These are phyloP conservation scores for Orchestes rusci DNA, from an alignment of 2,888 invertebrate genomes.

Conservation along the genomic window DNA sequence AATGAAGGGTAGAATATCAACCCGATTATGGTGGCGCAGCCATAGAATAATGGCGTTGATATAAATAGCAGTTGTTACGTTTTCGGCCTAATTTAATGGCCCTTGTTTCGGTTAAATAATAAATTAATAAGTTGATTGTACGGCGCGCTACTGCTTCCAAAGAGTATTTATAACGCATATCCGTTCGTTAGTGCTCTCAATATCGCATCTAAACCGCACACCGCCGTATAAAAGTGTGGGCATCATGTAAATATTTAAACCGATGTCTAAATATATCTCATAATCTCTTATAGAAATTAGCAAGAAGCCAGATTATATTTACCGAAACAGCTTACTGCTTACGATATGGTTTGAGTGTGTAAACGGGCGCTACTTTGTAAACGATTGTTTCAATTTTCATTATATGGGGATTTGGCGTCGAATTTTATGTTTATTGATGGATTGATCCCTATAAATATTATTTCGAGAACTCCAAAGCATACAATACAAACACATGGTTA, in stretches of 20 bases:
- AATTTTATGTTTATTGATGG: background rate
- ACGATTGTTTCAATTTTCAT: too few species aligned
- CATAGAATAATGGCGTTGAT: constrained; percentile 9
- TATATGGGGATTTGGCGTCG: too few species aligned
- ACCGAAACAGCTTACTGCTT: constrained; percentile 16
- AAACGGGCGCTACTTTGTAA: constrained; percentile 16
- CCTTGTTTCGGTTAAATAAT: constrained; percentile 5
- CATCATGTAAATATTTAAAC: constrained; percentile 21
- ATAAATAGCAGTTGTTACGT: constrained; percentile 5
- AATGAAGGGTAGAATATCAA: constrained; percentile 3
- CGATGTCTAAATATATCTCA: constrained; percentile 21
- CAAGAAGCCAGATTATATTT: constrained; percentile 17
- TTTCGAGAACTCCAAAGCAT: too few species aligned
- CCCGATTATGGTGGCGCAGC: constrained; percentile 6
- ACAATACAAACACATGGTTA: too few species aligned
- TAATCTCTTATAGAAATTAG: constrained; percentile 23
- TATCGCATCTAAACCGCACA: constrained; percentile 17
- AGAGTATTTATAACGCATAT: constrained; percentile 12
- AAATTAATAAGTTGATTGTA: too few species aligned
- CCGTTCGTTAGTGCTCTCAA: constrained; percentile 16
- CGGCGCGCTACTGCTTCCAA: too few species aligned
- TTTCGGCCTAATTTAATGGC: constrained; percentile 6
- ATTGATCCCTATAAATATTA: background rate
- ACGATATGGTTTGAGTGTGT: too few species aligned
- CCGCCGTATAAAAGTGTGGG: constrained; percentile 19